Evolutionary conservation across 1,140 invertebrate genomes (phyloP).

Genomic region (silkworm (Bombyx mori)): DNA sequence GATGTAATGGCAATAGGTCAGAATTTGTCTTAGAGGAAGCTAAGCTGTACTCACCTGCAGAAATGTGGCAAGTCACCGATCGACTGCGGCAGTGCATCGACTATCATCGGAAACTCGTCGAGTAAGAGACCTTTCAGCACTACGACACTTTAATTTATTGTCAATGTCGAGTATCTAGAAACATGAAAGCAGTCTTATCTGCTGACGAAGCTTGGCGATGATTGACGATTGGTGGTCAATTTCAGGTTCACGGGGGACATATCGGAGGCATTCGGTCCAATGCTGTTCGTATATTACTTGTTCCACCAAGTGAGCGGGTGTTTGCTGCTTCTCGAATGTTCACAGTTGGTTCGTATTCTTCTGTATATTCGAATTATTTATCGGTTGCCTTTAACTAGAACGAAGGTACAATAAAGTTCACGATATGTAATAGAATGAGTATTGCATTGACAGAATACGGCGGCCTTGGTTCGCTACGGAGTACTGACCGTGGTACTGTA

Average conservation of each 20-base stretch:
- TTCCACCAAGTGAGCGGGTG: conserved; percentile 24
- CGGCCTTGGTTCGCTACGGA: conserved; percentile 18
- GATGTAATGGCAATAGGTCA: not conserved
- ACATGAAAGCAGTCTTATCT: no score
- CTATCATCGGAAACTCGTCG: conserved; percentile 17
- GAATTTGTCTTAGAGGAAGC: conserved; percentile 1
- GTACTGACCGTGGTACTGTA: conserved; percentile 15
- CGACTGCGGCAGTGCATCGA: conserved; percentile 9
- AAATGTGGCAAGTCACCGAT: conserved; percentile 10
- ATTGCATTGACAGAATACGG: conserved; percentile 15
- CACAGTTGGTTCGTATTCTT: conserved; percentile 21
- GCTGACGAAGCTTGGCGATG: no score
- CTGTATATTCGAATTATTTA: no score
- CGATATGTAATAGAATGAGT: not conserved
- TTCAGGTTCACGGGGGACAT: conserved; percentile 17
- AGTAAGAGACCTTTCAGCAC: conserved; percentile 13
- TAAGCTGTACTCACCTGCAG: conserved; percentile 14
- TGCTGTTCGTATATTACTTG: conserved; percentile 20
- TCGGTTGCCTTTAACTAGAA: no score
- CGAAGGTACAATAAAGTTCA: no score
- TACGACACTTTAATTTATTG: no score
- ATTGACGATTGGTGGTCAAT: not conserved
- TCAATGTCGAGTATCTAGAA: no score
- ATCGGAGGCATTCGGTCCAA: conserved; percentile 20
- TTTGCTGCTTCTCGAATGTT: conserved; percentile 25